Conservation (phyloP, 64 coral and sea anemone genomes). For the Porites lutea region DNA sequence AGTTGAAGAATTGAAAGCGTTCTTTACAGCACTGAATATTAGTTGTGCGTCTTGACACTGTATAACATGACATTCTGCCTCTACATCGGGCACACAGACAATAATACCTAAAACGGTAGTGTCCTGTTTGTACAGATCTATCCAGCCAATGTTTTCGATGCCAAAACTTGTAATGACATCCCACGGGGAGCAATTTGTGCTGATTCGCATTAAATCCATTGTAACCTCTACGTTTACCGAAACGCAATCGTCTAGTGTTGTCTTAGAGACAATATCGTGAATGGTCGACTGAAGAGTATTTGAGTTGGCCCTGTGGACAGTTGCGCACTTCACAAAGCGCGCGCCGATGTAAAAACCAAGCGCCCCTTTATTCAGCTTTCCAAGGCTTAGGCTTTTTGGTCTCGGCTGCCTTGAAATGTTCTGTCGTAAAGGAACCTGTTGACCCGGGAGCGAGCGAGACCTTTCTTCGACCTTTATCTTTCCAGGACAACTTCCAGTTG, state of each 20-base stretch:
- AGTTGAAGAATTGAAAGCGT: constrained; percentile 72
- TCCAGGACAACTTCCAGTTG: not conserved
- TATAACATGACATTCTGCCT: constrained; percentile 71
- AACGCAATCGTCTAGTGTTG: constrained; percentile 49
- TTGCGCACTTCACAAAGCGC: constrained; percentile 53
- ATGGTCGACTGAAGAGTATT: constrained; percentile 68
- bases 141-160: constrained; percentile 73
- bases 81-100: constrained; percentile 33
- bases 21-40: constrained; percentile 75
- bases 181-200: constrained; percentile 89
- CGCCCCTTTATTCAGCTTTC: constrained; percentile 6
- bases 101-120: constrained; percentile 55
- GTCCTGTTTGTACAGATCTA: constrained; percentile 81
- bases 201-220: constrained; percentile 87
- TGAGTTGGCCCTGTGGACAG: constrained; percentile 80
- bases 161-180: constrained; percentile 90
- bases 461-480: not conserved
- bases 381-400: constrained; percentile 71
- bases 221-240: constrained; percentile 88
- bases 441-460: constrained; percentile 25
- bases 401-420: constrained; percentile 20
- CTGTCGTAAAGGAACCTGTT: constrained; percentile 37
- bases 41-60: constrained; percentile 55
- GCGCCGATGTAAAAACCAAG: constrained; percentile 75
- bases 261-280: constrained; percentile 72